Evolutionary conservation across 2,797 vertebrate genomes (phyloP), one percentile per base, ranked within the genome.

Genomic region (Peromyscus nudipes): DNA sequence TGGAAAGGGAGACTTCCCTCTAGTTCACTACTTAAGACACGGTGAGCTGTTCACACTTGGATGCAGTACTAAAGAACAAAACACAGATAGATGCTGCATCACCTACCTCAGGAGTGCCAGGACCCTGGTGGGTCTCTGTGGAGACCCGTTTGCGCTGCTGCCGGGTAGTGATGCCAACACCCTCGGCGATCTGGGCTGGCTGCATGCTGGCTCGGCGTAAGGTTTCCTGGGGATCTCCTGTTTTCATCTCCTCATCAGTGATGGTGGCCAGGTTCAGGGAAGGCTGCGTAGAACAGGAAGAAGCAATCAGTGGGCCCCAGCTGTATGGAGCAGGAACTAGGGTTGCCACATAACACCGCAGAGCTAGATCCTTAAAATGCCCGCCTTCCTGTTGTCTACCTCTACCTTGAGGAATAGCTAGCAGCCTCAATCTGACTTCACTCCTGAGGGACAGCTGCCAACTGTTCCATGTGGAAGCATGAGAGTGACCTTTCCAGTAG

Each of bases 161-260:
- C 92, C 99, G 94, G 17, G 98, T 99, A 34, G 98, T 98, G 60
- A 99, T 97, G 64, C 98, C 60, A 0, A 98, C 69, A 5, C 98
- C 98, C 60, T 99, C 98, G 0, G 98, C 95, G 5, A 99, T 98
- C 98, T 99, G 99, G 0, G 98, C 84, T 0, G 99, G 99, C 97
- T 99, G 99, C 98, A 99, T 98, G 87, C 99, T 99, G 23, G 98
- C 99, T 2, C 99, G 98, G 0, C 99, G 98, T 97, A 99, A 98
- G 0, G 99, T 99, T 97, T 99, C 99, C 4, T 97, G 97, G 0
- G 99, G 99, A 96, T 99, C 99, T 0, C 99, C 99, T 0, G 94
- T 99, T 76, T 99, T 99, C 85, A 99, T 96, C 7, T 99, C 99
- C 71, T 99, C 99, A 0, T 99, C 99, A 0, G 99, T 99, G 98